phyloP scores from a whole-genome alignment of 2,113 vertebrate genomes.

The Oreochromis tanganicae region DNA sequence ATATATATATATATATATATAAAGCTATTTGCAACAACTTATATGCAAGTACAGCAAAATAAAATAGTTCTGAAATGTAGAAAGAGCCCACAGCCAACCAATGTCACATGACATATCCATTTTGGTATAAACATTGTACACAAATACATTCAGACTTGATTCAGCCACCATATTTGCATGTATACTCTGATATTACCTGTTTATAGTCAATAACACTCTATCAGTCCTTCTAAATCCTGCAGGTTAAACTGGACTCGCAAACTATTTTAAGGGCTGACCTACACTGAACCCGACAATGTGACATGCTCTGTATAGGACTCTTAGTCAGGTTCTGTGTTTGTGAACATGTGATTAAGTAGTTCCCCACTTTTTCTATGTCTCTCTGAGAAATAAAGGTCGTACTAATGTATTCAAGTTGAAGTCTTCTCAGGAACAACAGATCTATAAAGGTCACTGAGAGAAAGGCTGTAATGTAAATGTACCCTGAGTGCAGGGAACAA shows the following conservation, averaged over 20 bases:
- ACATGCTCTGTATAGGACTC: background rate
- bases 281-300: background rate
- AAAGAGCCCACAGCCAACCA: background rate
- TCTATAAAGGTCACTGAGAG: background rate
- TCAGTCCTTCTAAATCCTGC: background rate
- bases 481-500: background rate
- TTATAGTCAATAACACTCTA: background rate
- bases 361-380: background rate
- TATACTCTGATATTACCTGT: background rate
- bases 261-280: background rate
- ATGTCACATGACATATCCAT: background rate
- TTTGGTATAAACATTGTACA: background rate
- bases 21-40: background rate
- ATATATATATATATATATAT: fast-evolving
- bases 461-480: background rate
- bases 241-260: background rate
- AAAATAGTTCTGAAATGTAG: background rate
- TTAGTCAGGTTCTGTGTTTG: background rate
- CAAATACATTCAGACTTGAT: background rate
- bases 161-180: background rate
- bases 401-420: background rate
- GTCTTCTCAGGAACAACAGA: background rate
- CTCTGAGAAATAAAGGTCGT: background rate
- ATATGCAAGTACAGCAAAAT: background rate
- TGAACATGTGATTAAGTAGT: background rate